Conservation (phyloP, 2,797 vertebrate species). For the Siniperca undulata region DNA sequence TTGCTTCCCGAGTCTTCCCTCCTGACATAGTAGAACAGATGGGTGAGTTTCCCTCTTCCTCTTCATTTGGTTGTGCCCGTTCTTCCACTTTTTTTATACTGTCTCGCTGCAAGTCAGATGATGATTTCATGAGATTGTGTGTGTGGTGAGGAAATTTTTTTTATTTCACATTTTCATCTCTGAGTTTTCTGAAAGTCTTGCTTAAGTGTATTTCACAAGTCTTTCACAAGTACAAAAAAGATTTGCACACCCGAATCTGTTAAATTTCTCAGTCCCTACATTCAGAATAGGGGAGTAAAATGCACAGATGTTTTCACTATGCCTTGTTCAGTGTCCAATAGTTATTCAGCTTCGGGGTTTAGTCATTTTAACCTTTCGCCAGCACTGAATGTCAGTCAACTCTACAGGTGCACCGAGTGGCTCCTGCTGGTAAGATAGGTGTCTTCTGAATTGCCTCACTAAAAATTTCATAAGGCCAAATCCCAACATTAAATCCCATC, state of each 20-base stretch:
- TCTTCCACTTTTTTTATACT: neutral
- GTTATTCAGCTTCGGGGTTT: slow-evolving; percentile 1
- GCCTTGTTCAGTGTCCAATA: neutral
- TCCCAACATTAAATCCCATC: neutral
- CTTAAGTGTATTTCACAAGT: neutral
- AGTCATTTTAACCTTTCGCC: slow-evolving; percentile 4
- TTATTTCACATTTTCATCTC: neutral
- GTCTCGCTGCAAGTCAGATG: neutral
- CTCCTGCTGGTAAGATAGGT: neutral
- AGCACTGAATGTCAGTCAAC: slow-evolving; percentile 12
- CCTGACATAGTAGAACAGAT: slow-evolving; percentile 98
- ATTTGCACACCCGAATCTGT: neutral
- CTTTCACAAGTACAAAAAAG: neutral
- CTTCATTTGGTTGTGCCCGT: slow-evolving; percentile 25
- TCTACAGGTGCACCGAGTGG: slow-evolving; percentile 1
- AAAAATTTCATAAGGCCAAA: neutral
- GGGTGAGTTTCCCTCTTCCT: slow-evolving; percentile 87
- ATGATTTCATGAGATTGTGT: neutral
- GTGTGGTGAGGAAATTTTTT: neutral
- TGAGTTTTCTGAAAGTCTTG: neutral
- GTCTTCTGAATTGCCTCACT: neutral
- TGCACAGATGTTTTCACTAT: neutral
- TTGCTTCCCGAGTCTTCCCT: slow-evolving; percentile 96
- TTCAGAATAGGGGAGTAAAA: neutral
- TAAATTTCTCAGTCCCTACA: neutral